phyloP scores from a whole-genome alignment of 2,888 invertebrate genomes.

The Rhyacophila evoluta region DNA sequence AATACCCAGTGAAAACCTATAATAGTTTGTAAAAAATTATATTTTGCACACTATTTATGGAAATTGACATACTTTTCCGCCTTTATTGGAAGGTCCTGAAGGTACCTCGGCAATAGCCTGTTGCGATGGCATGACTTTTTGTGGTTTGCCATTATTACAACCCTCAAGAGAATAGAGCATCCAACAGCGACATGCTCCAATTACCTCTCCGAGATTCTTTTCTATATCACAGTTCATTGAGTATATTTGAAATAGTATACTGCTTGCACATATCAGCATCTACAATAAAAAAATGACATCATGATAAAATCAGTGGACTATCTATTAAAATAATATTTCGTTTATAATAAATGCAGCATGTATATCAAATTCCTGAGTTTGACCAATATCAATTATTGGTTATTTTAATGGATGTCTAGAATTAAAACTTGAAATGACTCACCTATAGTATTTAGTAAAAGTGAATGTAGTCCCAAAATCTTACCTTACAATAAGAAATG shows the following conservation, averaged over 20 bases:
- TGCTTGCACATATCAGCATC: constrained; percentile 67
- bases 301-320: too few species aligned
- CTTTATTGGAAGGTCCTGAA: constrained; percentile 61
- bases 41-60: too few species aligned
- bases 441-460: too few species aligned
- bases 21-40: too few species aligned
- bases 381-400: too few species aligned
- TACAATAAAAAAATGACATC: constrained; percentile 58
- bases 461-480: too few species aligned
- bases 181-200: constrained; percentile 72
- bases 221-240: constrained; percentile 61
- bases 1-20: too few species aligned
- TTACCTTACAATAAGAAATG: constrained; percentile 68
- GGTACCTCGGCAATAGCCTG: constrained; percentile 71
- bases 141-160: constrained; percentile 63
- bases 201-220: constrained; percentile 65
- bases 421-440: too few species aligned
- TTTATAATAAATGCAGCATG: too few species aligned
- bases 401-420: too few species aligned
- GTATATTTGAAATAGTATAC: constrained; percentile 64
- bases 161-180: constrained; percentile 69
- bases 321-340: too few species aligned
- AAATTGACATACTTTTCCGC: constrained; percentile 72
- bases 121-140: constrained; percentile 72
- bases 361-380: too few species aligned